Conservation (phyloP, 2,113 vertebrate species). For the Paedocypris sp. region DNA sequence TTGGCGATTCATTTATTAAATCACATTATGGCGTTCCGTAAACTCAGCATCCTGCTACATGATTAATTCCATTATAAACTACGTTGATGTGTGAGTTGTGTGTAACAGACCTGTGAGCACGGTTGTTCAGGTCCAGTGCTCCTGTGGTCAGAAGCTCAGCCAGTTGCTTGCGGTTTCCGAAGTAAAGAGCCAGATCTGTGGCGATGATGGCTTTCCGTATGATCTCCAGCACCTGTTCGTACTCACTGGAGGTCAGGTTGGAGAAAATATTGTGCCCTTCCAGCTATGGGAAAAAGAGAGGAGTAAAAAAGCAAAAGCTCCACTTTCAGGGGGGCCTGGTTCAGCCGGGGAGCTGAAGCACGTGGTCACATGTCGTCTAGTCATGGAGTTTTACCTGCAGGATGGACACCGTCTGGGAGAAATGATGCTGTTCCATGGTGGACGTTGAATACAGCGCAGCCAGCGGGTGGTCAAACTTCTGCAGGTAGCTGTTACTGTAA, state of each 20-base stretch:
- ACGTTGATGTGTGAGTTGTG: constrained; percentile 17
- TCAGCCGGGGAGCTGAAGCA: constrained; percentile 46
- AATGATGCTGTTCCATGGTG: constrained; percentile 98
- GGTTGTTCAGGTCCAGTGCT: constrained; percentile 82
- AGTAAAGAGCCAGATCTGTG: constrained; percentile 94
- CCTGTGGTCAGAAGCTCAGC: constrained; percentile 72
- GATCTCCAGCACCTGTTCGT: constrained; percentile 96
- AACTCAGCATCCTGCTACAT: too few species aligned
- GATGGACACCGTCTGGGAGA: constrained; percentile 95
- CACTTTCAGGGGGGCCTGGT: constrained; percentile 56
- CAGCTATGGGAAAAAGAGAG: constrained; percentile 85
- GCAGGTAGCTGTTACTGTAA: constrained; percentile 92
- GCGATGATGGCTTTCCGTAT: constrained; percentile 98
- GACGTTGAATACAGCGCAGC: constrained; percentile 95
- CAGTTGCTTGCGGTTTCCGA: constrained; percentile 91
- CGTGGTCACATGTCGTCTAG: background rate
- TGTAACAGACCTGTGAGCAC: constrained; percentile 91
- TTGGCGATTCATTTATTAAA: too few species aligned
- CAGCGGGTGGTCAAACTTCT: constrained; percentile 96
- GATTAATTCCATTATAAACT: too few species aligned
- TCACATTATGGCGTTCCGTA: too few species aligned
- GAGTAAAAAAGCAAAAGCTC: constrained; percentile 75
- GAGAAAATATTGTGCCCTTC: constrained; percentile 99
- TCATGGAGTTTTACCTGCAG: constrained; percentile 79
- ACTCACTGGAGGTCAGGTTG: constrained; percentile 91